These are phyloP conservation scores for Ephestia elutella DNA, from an alignment of 1,140 invertebrate species.

Conservation along the genomic window DNA sequence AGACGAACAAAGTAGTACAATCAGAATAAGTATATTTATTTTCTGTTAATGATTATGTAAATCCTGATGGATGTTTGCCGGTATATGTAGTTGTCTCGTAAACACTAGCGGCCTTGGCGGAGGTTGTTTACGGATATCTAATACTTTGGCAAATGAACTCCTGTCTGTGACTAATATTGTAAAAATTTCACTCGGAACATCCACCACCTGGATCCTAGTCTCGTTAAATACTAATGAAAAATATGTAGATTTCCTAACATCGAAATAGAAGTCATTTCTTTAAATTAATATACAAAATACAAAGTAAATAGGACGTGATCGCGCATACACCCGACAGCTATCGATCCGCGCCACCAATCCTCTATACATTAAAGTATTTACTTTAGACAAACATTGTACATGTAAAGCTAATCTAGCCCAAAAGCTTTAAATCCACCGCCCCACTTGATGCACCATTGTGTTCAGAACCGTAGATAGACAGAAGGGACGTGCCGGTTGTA, in stretches of 20 bases:
- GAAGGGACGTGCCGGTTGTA: constrained; percentile 43
- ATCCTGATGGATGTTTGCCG: no score
- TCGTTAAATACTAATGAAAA: no score
- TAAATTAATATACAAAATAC: no score
- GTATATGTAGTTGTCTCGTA: constrained; percentile 21
- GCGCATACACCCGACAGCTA: constrained; percentile 34
- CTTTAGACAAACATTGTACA: constrained; percentile 56
- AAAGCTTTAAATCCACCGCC: constrained; percentile 29
- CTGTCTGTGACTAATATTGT: not conserved
- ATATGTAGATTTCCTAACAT: no score
- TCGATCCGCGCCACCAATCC: constrained; percentile 44
- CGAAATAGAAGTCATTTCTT: no score
- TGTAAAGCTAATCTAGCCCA: constrained; percentile 43
- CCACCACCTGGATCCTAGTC: not conserved
- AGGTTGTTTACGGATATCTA: constrained; percentile 57
- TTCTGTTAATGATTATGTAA: no score
- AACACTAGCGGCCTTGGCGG: constrained; percentile 54
- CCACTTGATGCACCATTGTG: constrained; percentile 35
- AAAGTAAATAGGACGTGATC: constrained; percentile 4
- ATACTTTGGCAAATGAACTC: constrained; percentile 49
- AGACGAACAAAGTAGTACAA: no score
- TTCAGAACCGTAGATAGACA: constrained; percentile 29
- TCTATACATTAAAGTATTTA: constrained; percentile 59
- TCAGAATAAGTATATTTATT: no score
- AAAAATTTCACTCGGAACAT: not conserved